phyloP scores from a whole-genome alignment of 2,888 invertebrate genomes.

The Amblyteles armatorius region DNA sequence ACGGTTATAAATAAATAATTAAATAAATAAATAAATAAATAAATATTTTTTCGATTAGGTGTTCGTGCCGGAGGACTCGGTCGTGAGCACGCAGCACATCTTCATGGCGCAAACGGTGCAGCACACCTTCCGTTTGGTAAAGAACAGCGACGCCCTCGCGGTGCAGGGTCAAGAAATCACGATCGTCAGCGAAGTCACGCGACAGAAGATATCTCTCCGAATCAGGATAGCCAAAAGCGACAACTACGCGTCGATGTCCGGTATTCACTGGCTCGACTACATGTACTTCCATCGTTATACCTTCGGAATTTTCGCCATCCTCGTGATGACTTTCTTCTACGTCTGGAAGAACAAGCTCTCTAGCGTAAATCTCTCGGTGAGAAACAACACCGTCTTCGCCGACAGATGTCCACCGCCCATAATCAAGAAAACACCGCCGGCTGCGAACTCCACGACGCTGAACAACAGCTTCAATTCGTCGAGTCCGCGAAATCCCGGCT shows the following conservation, averaged over 20 bases:
- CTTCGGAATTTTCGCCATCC: conserved; percentile 78
- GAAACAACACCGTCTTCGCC: conserved; percentile 80
- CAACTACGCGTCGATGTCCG: conserved; percentile 78
- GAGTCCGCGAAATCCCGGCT: conserved; percentile 76
- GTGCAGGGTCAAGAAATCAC: conserved; percentile 81
- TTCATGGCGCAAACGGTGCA: conserved; percentile 75
- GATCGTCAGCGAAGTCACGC: conserved; percentile 80
- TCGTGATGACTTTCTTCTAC: conserved; percentile 79
- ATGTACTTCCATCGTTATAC: conserved; percentile 81
- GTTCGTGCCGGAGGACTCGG: conserved; percentile 80
- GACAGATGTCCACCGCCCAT: conserved; percentile 81
- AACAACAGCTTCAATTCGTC: conserved; percentile 70
- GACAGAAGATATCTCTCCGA: conserved; percentile 81
- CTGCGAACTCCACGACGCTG: conserved; percentile 70
- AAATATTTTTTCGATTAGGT: conserved; percentile 70
- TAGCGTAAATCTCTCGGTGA: conserved; percentile 79
- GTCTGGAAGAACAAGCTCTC: conserved; percentile 81
- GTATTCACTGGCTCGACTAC: conserved; percentile 81
- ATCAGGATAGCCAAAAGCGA: conserved; percentile 80
- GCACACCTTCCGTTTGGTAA: conserved; percentile 79
- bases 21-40: not conserved
- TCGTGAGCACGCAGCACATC: conserved; percentile 76
- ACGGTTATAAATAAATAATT: too few relatives aligned
- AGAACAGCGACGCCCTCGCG: conserved; percentile 76
- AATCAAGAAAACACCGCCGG: conserved; percentile 75